Evolutionary conservation across 2,797 vertebrate genomes (phyloP), one percentile per base, ranked within the genome.

Genomic region (Triplophysa bombifrons): DNA sequence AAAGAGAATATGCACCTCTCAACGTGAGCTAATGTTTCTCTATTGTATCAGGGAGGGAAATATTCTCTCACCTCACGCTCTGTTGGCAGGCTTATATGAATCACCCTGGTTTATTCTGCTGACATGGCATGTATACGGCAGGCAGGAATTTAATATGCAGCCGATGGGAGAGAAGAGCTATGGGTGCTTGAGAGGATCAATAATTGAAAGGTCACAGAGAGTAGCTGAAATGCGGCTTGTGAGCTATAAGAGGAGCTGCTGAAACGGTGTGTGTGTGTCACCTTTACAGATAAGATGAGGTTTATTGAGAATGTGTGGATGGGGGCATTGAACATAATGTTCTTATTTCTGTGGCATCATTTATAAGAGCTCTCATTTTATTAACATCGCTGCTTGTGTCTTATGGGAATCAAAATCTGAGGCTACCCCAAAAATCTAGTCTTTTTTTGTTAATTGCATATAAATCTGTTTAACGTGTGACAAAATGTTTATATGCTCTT

Each of bases 191-290:
- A 84, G 83, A 74, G 56, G 90, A 92, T 93, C 89, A 91, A 92
- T 93, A 89, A 92, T 88, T 88, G 82, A 92, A 91, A 91, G 89
- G 89, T 91, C 87, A 86, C 72, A 63, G 22, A 41, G 77, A 65
- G 68, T 79, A 41, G 75, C 61, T 76, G 71, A 83, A 78, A 66
- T 61, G 64, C 48, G 53, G 55, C 3, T 14, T 55, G 58, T 74
- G 34, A 48, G 66, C 44, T 22, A 12, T 55, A 68, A 34, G 63
- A 53, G 38, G 34, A 38, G 6, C 34, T 8, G 7, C 34, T 78
- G 46, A 53, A 20, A 63, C 17, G 44, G 55, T 50, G 58, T 30
- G 27, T 44, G 19, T 58, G 38, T 22, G 55, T 67, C 34, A 6
- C 34, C 34, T 38, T 3, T 30, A 38, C 34, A 38, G 34, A 38